phyloP scores from a whole-genome alignment of 1,140 invertebrate genomes.

The Halictus rubicundus region DNA sequence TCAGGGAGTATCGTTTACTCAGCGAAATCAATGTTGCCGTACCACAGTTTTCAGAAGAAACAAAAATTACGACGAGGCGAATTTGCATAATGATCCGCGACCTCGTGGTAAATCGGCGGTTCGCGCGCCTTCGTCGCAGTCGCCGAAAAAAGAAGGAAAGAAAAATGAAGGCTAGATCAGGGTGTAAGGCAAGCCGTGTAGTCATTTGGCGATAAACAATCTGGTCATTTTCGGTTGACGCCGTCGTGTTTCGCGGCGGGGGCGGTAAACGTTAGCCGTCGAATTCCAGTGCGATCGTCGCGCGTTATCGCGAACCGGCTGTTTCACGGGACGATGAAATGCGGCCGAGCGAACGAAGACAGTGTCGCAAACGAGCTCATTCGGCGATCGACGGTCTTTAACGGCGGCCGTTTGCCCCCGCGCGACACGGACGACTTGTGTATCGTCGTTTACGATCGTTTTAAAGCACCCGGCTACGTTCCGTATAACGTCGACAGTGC shows the following conservation, averaged over 20 bases:
- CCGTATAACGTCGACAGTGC: constrained; percentile 38
- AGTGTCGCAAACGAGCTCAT: constrained; percentile 16
- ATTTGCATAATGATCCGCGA: no score
- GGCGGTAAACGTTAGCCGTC: background rate
- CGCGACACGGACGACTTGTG: constrained; percentile 19
- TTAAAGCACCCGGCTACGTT: constrained; percentile 36
- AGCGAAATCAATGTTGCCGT: no score
- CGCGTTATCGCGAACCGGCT: background rate
- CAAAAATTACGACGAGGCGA: no score
- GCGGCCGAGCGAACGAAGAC: background rate
- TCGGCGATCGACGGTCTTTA: constrained; percentile 33
- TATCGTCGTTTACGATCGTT: constrained; percentile 55
- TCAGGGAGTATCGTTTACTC: no score
- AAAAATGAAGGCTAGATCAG: background rate
- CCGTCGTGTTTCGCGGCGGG: no score
- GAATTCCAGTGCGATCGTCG: background rate
- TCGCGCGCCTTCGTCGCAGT: no score
- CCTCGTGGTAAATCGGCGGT: no score
- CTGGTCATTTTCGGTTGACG: no score
- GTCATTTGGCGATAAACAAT: background rate
- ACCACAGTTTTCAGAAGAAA: no score
- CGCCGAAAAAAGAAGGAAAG: no score
- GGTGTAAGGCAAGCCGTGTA: background rate
- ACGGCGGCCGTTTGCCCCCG: constrained; percentile 26
- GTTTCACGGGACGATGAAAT: background rate